These are phyloP conservation scores for Tipula vernalis DNA, from an alignment of 2,888 invertebrate species.

Conservation along the genomic window DNA sequence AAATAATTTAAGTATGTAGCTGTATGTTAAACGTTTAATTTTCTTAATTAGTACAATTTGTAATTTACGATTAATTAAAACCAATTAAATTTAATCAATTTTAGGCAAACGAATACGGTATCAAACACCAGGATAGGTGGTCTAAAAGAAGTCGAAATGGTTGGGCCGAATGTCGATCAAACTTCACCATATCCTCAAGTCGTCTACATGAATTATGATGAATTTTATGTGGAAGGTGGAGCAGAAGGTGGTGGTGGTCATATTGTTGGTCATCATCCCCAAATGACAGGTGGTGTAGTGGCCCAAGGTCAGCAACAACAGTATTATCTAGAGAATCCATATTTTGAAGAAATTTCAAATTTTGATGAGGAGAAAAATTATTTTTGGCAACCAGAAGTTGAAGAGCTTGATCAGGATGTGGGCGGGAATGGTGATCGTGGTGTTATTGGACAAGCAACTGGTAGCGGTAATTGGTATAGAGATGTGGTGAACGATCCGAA, in stretches of 20 bases:
- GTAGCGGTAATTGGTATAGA: background rate
- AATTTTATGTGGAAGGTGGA: slow-evolving; percentile 6
- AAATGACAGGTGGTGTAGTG: background rate
- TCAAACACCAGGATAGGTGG: slow-evolving; percentile 20
- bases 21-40: background rate
- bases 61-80: background rate
- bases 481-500: slow-evolving; percentile 6
- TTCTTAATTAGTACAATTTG: background rate
- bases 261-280: slow-evolving; percentile 6
- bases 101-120: slow-evolving; percentile 7
- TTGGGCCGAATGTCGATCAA: slow-evolving; percentile 49
- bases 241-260: background rate
- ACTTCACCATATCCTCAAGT: slow-evolving; percentile 30
- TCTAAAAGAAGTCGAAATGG: slow-evolving; percentile 41
- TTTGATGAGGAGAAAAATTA: slow-evolving; percentile 9
- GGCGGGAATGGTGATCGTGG: background rate
- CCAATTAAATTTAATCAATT: background rate
- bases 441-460: background rate
- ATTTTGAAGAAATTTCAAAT: slow-evolving; percentile 10
- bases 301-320: background rate
- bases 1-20: background rate
- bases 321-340: slow-evolving; percentile 9
- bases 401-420: background rate
- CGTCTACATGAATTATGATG: slow-evolving; percentile 5
- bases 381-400: slow-evolving; percentile 10